These are phyloP conservation scores for Gnathonemus longibarbis DNA, from an alignment of 2,113 vertebrate genomes.

Conservation along the genomic window DNA sequence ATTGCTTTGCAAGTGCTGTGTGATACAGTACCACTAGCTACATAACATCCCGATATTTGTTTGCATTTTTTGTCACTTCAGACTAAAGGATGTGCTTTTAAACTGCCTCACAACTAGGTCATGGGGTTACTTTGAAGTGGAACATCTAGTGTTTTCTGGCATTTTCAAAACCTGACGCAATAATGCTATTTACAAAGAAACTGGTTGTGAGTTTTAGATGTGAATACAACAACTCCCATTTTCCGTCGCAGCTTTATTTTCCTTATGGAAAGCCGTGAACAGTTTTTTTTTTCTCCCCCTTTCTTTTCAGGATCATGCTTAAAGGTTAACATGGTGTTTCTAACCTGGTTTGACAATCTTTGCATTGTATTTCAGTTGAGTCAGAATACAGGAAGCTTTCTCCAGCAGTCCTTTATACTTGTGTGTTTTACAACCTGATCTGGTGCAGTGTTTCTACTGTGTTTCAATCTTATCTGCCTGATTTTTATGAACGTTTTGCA, in stretches of 20 bases:
- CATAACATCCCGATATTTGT: slow-evolving; percentile 44
- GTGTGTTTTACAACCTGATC: slow-evolving; percentile 23
- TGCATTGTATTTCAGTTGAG: not conserved
- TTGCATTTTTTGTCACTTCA: slow-evolving; percentile 22
- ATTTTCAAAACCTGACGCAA: slow-evolving; percentile 62
- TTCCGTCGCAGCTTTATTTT: slow-evolving; percentile 24
- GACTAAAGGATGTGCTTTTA: slow-evolving; percentile 52
- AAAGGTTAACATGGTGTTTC: slow-evolving; percentile 16
- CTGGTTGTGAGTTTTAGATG: slow-evolving; percentile 49
- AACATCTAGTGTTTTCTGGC: slow-evolving; percentile 46
- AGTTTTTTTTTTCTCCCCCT: not conserved
- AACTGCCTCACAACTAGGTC: slow-evolving; percentile 43
- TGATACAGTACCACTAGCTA: slow-evolving; percentile 38
- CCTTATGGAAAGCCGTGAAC: slow-evolving; percentile 29
- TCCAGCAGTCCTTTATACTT: slow-evolving; percentile 5
- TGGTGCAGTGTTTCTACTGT: slow-evolving; percentile 17
- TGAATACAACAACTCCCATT: slow-evolving; percentile 31
- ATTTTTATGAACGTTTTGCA: slow-evolving; percentile 17
- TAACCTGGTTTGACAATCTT: slow-evolving; percentile 3
- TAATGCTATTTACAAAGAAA: slow-evolving; percentile 63
- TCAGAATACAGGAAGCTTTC: not conserved
- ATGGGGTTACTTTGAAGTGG: slow-evolving; percentile 41
- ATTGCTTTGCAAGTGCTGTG: slow-evolving; percentile 55
- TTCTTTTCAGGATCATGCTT: slow-evolving; percentile 42
- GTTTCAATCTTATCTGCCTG: slow-evolving; percentile 18